Evolutionary conservation across 2,888 invertebrate genomes (phyloP), one percentile per base, ranked within the genome.

Genomic region (Homarus gammarus): DNA sequence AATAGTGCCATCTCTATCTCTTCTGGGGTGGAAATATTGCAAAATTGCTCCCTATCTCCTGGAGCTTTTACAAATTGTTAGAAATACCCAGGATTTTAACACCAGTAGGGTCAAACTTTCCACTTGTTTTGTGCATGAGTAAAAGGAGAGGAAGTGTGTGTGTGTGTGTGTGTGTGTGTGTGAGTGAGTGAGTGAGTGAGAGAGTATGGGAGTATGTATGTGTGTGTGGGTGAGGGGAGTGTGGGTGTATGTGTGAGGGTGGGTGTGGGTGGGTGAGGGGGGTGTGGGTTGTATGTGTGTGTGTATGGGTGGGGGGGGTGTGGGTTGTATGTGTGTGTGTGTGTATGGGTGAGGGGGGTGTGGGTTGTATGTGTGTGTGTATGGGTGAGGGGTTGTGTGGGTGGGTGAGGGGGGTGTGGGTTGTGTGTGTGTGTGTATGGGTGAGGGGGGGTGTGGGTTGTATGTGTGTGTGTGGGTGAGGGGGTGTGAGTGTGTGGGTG

Each of bases 61-160:
- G 82, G 64, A 68, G 40, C 68, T 31, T 64, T 82, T 44, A 44
- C 82, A 33, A 36, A 78, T 56, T 56, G 56, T 56, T 78, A 51
- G 33, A 77, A n/a, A 44, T 15, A 22, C 27, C 40, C 8, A 27
- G 73, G 73, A 6, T 64, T 64, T 10, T 6, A 27, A 64, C 12
- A 27, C 27, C 27, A 22, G 27, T 64, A 27, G 27, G 27, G 27
- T 6, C 8, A n/a, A 27, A 27, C 2, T 64, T n/a, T 27, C 27
- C 22, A 56, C 56, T 18, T 56, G 56, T 5, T 64, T 22, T 64
- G 27, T 64, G 64, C 27, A 27, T 64, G 64, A 27, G n/a, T 22
- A 27, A 64, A 27, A 27, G 27, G 27, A 27, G 64, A 27, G 64
- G 22, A 27, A 27, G 64, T 64, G 64, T 22, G 18, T 51, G 2